phyloP scores from a whole-genome alignment of 2,888 invertebrate genomes.

The Zelleria hepariella region DNA sequence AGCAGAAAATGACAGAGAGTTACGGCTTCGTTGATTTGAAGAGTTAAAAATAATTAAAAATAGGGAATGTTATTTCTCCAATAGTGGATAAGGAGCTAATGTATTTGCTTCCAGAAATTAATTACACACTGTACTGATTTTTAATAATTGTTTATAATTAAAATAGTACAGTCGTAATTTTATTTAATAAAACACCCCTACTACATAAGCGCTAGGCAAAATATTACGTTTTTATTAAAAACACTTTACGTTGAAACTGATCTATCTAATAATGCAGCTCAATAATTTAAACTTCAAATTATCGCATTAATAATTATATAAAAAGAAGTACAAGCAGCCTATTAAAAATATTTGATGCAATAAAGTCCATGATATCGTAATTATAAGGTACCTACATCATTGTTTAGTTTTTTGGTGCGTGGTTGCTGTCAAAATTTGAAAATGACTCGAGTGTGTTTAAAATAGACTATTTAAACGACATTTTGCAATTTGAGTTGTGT shows the following conservation, averaged over 20 bases:
- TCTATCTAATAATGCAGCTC: neutral
- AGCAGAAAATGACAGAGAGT: neutral
- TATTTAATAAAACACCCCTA: neutral
- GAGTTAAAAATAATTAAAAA: neutral
- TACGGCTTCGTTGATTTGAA: neutral
- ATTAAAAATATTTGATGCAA: neutral
- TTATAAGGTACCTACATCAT: neutral
- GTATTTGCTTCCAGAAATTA: conserved; percentile 31
- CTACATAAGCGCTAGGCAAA: neutral
- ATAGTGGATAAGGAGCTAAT: conserved; percentile 39
- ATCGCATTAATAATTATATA: neutral
- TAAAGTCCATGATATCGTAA: neutral
- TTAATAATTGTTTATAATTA: neutral
- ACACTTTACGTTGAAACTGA: neutral
- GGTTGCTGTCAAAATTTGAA: neutral
- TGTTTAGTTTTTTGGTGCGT: neutral
- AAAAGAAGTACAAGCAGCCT: neutral
- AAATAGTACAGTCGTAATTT: neutral
- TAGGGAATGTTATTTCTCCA: conserved; percentile 37
- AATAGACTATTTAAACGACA: neutral
- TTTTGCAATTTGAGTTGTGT: neutral
- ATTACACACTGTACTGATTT: neutral
- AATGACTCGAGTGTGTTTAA: neutral
- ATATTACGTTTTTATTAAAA: neutral
- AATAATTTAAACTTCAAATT: neutral